These are phyloP conservation scores for Lathamus discolor DNA, from an alignment of 2,113 vertebrate species.

Conservation along the genomic window DNA sequence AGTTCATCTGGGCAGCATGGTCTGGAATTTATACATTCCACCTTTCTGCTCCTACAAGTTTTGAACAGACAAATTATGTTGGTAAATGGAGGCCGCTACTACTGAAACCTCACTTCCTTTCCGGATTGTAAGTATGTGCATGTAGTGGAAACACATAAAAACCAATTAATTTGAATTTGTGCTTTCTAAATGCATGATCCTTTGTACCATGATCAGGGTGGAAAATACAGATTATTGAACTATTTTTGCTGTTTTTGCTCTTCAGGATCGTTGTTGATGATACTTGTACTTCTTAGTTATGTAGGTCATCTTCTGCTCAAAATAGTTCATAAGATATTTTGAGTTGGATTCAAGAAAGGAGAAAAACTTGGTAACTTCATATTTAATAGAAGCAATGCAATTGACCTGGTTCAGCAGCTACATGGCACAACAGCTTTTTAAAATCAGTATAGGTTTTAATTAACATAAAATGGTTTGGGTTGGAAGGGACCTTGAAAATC, in stretches of 20 bases:
- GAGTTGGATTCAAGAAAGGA: not conserved
- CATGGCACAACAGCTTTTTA: not conserved
- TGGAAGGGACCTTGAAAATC: not conserved
- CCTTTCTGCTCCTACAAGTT: not conserved
- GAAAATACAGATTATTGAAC: not conserved
- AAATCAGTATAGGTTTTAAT: not conserved
- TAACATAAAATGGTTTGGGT: not conserved
- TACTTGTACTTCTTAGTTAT: not conserved
- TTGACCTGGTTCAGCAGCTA: not conserved
- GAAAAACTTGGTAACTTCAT: not conserved
- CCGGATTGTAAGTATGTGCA: not conserved
- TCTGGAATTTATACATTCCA: not conserved
- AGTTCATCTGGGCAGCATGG: not conserved
- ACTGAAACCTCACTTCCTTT: not conserved
- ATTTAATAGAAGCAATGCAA: not conserved
- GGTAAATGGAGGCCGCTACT: not conserved
- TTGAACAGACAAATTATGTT: not conserved
- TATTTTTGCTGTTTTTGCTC: not conserved
- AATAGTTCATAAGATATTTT: not conserved
- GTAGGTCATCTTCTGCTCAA: not conserved
- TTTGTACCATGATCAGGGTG: not conserved
- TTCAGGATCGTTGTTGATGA: not conserved
- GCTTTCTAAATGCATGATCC: not conserved
- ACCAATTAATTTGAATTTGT: not conserved
- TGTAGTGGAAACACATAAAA: not conserved